Base-by-base conservation (phyloP, 2,888 invertebrate species). In the Campopleginae sp. region DNA sequence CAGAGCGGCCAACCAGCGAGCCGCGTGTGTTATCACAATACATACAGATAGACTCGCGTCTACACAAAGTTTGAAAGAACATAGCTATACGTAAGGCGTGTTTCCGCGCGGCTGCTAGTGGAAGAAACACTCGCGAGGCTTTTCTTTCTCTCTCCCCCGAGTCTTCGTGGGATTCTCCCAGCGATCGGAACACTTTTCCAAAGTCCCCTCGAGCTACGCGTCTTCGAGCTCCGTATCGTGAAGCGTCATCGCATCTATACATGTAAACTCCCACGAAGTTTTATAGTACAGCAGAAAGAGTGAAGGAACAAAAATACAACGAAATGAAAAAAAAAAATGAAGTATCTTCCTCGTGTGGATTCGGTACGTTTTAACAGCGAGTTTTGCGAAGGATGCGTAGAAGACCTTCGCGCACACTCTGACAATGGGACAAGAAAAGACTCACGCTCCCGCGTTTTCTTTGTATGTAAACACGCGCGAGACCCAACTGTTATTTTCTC, bases 21-120 rank as follows among this genome's bases (percentile, higher is more conserved):
- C 42, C 51, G 80, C 72, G 72, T 72, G 63, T 27, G 19, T 46
- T 80, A 33, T 72, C 51, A 23, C n/a, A 19, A 42, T 48, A 71
- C 58, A 48, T 63, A 33, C 38, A 72, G 23, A 27, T 48, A 42
- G 8, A 66, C 31, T 2, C 46, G 31, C n/a, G 44, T 63, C 31
- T 33, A 65, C 46, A 75, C 46, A 19, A 51, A 27, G 14, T n/a
- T 48, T 27, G 17, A 8, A 61, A 61, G 44, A 44, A 46, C 42
- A 72, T 42, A 44, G 23, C 27, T 77, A 68, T 54, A 48, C 27
- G n/a, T 68, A 44, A 58, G 31, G 27, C 44, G n/a, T 68, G 54
- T 58, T 46, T 33, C 58, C 51, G 77, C 68, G 68, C 78, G 58
- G 70, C 70, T 70, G 78, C 70, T 61, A 31, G 54, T 77, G 66